A percentile compares a stretch with the other conserved stretches of the same genome.
Conservation (phyloP, 2,113 vertebrate genomes). For the Acanthochromis polyacanthus region DNA sequence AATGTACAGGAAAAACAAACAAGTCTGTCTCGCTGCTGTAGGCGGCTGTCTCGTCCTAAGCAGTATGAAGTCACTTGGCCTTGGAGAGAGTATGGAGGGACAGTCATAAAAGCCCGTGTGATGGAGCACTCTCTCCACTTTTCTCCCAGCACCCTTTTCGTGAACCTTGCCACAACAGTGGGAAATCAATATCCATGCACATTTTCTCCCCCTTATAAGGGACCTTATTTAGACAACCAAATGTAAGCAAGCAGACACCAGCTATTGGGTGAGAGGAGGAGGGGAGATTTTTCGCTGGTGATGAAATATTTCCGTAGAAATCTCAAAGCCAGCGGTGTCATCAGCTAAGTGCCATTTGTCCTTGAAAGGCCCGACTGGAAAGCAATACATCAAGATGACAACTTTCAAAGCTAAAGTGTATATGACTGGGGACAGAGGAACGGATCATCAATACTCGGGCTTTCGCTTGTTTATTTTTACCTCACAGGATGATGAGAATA, state of each 20-base stretch:
- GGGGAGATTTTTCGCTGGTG: slow-evolving; percentile 7
- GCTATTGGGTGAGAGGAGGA: neutral
- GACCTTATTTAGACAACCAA: slow-evolving; percentile 70
- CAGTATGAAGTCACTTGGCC: slow-evolving; percentile 42
- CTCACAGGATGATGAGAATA: slow-evolving; percentile 47
- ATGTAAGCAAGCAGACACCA: slow-evolving; percentile 48
- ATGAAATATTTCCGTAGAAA: slow-evolving; percentile 67
- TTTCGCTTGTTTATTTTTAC: slow-evolving; percentile 39
- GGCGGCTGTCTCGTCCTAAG: slow-evolving; percentile 30
- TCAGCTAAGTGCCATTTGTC: slow-evolving; percentile 82
- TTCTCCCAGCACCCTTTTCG: slow-evolving; percentile 62
- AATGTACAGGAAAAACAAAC: slow-evolving; percentile 33
- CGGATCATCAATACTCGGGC: slow-evolving; percentile 43
- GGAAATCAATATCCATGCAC: slow-evolving; percentile 78
- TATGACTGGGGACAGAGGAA: slow-evolving; percentile 17
- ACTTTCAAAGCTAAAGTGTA: slow-evolving; percentile 55
- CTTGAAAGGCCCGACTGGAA: slow-evolving; percentile 65
- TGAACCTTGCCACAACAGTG: slow-evolving; percentile 76
- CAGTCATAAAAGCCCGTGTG: slow-evolving; percentile 61
- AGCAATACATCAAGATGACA: slow-evolving; percentile 69
- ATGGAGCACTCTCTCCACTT: slow-evolving; percentile 61
- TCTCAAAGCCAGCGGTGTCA: slow-evolving; percentile 64
- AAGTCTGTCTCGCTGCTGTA: slow-evolving; percentile 10
- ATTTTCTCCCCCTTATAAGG: slow-evolving; percentile 10
- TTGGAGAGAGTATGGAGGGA: slow-evolving; percentile 27